Base-by-base conservation (phyloP, 1,140 invertebrate genomes). In the Eriosoma lanigerum region DNA sequence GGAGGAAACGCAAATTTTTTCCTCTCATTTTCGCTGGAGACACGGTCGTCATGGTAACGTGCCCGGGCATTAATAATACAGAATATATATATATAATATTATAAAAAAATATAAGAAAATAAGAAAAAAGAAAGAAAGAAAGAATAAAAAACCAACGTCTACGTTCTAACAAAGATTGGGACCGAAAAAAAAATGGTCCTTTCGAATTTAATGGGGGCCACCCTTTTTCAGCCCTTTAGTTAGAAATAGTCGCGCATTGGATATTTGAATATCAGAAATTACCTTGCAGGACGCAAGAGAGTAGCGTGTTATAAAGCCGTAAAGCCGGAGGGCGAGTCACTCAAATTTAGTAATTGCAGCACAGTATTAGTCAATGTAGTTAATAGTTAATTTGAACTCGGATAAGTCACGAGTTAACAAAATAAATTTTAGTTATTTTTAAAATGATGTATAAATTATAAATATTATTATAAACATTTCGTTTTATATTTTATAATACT, bases 21-120 rank as follows among this genome's bases (percentile, higher is more conserved):
- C 75, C 56, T 78, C 75, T 78, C 75, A 78, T 78, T 78, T 78
- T 78, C 75, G 75, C 75, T 62, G 75, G 75, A 78, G 75, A 78
- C 75, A 62, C 56, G 75, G 38, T 78, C 54, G 54, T 52, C 75
- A 46, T 78, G 56, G 75, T 38, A 78, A 78, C 75, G 56, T 44
- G 75, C 75, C 75, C 75, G 75, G 75, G 75, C 75, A 78, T 78
- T 78, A 78, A 78, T 78, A 78, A 78, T 78, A 78, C 75, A 78
- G 29, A 78, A 56, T 62, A 62, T 62, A 62, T 78, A 26, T 44
- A 58, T 44, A 60, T 8, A 44, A 21, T 38, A 38, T 4, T 38
- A 38, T 4, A 38, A 4, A 38, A 38, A 38, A n/a, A n/a, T n/a
- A n/a, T n/a, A n/a, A n/a, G n/a, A n/a, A n/a, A 38, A 38, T 38